Conservation (phyloP, 2,113 vertebrate genomes). For the Marmota monax region DNA sequence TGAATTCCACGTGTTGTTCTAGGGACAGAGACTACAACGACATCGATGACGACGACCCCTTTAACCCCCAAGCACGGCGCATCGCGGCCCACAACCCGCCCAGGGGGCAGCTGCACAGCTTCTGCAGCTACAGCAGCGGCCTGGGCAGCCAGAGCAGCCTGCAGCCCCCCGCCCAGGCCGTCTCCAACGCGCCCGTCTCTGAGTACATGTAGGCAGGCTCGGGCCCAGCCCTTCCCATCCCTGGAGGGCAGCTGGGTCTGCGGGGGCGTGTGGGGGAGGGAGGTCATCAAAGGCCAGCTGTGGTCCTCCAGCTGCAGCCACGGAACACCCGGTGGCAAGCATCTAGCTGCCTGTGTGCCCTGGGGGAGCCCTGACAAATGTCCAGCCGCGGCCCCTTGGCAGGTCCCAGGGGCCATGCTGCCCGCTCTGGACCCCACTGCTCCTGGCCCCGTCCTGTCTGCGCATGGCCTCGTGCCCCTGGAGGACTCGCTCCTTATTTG, state of each 20-base stretch:
- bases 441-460: accelerated
- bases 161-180: conserved; percentile 91
- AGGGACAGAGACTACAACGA: conserved; percentile 95
- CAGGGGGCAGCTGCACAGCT: conserved; percentile 93
- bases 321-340: accelerated
- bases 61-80: conserved; percentile 93
- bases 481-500: neutral
- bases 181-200: conserved; percentile 92
- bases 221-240: accelerated
- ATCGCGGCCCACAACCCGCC: conserved; percentile 88
- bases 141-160: conserved; percentile 97
- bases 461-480: neutral
- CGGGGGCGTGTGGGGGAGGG: accelerated
- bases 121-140: conserved; percentile 98
- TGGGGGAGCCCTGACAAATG: accelerated
- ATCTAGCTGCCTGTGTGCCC: accelerated
- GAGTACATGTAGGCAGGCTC: conserved; percentile 93
- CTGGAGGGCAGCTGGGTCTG: neutral
- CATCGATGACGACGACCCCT: conserved; percentile 96
- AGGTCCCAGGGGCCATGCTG: neutral
- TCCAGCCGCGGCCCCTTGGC: neutral
- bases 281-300: neutral
- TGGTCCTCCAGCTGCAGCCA: neutral
- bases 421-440: accelerated
- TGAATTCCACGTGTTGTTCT: accelerated